phyloP scores from a whole-genome alignment of 37 sponge, comb jelly and placozoan species.

The Bolinopsis microptera region DNA sequence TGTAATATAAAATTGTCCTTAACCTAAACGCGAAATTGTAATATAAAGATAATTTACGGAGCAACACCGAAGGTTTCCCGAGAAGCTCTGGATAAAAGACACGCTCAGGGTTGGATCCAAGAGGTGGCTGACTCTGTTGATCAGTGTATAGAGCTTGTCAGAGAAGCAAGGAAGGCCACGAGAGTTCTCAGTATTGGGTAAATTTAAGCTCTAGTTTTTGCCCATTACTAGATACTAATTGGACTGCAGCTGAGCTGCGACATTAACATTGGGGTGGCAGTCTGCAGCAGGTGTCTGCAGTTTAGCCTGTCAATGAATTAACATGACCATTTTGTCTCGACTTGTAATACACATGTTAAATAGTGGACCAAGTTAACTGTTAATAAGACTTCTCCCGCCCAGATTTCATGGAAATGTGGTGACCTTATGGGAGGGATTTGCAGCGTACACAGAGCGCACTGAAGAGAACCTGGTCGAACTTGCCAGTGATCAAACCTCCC shows the following conservation, averaged over 20 bases:
- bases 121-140: conserved; percentile 8
- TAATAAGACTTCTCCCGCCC: background rate
- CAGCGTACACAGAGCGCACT: conserved; percentile 78
- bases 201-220: no score
- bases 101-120: conserved; percentile 73
- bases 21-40: no score
- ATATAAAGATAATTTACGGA: no score
- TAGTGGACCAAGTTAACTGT: background rate
- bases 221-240: no score
- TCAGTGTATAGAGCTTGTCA: conserved; percentile 45
- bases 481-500: conserved; percentile 96
- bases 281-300: no score
- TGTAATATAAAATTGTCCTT: no score
- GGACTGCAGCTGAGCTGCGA: no score
- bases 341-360: background rate
- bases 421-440: conserved; percentile 86
- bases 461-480: conserved; percentile 91
- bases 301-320: no score
- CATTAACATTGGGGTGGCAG: no score
- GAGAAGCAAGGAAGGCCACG: background rate
- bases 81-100: conserved; percentile 77
- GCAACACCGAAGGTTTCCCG: conserved; percentile 70
- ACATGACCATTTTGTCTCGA: no score
- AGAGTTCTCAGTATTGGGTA: conserved; percentile 47
- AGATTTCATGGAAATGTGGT: conserved; percentile 95